Percentiles rank a stretch among this genome's conserved stretches.
These are phyloP conservation scores for Kradibia gibbosae DNA, from an alignment of 1,140 invertebrate species.

Conservation along the genomic window DNA sequence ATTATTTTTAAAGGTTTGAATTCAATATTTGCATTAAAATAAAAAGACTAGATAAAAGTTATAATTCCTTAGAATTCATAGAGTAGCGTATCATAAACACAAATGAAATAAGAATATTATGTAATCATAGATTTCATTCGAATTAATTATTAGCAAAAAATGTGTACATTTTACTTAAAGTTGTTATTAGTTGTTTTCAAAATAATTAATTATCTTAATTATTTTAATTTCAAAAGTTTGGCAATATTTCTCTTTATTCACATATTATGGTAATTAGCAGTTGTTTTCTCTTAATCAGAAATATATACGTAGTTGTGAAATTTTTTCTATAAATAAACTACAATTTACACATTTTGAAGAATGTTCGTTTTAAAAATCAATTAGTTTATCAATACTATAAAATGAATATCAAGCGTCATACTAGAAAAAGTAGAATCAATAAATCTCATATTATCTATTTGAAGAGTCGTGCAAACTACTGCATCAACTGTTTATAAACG, in stretches of 20 bases:
- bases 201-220: too few species aligned
- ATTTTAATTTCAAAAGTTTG: neutral
- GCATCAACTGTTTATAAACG: neutral
- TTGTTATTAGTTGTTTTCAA: too few species aligned
- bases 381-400: neutral
- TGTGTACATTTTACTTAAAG: too few species aligned
- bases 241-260: neutral
- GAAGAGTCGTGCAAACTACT: neutral
- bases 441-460: neutral
- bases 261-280: conserved; percentile 3
- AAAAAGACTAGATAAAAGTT: too few species aligned
- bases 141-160: too few species aligned
- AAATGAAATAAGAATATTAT: too few species aligned
- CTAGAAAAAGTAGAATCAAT: neutral
- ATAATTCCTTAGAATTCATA: too few species aligned
- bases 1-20: too few species aligned
- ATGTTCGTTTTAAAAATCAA: neutral
- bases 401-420: neutral
- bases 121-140: too few species aligned
- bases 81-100: too few species aligned
- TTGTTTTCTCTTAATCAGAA: conserved; percentile 18
- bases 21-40: too few species aligned
- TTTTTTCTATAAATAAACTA: conserved; percentile 41
- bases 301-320: conserved; percentile 26
- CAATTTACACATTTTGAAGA: neutral